Percentiles rank a stretch among this genome's conserved stretches.
Evolutionary conservation across 1,140 invertebrate genomes (phyloP).

Genomic region (Drosophila tropicalis): DNA sequence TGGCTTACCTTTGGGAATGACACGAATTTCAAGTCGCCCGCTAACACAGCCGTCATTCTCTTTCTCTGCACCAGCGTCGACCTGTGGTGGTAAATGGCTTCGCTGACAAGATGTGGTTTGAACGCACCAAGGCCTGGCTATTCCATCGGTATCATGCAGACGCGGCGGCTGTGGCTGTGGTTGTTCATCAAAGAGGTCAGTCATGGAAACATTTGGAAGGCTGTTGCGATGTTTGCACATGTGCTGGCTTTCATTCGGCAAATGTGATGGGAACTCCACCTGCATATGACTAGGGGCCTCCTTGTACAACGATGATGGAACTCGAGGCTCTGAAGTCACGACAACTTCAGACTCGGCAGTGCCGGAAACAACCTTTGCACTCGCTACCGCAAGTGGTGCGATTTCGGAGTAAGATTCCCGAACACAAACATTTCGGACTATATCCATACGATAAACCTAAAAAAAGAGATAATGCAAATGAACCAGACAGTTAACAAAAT

Average conservation of each 20-base stretch:
- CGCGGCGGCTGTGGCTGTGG: slow-evolving; percentile 1
- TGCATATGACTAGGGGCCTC: slow-evolving; percentile 19
- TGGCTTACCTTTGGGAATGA: slow-evolving; percentile 85
- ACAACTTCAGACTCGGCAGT: slow-evolving; percentile 9
- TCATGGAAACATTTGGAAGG: slow-evolving; percentile 70
- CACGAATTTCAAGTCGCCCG: slow-evolving; percentile 91
- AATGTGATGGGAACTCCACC: slow-evolving; percentile 30
- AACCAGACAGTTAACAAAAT: neutral
- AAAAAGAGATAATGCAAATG: neutral
- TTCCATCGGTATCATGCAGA: neutral
- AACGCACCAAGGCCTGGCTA: slow-evolving; percentile 46
- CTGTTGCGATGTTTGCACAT: slow-evolving; percentile 64
- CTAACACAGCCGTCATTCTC: slow-evolving; percentile 87
- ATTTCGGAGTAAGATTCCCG: slow-evolving; percentile 72
- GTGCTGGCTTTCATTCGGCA: slow-evolving; percentile 28
- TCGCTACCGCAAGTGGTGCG: slow-evolving; percentile 9
- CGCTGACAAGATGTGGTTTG: slow-evolving; percentile 52
- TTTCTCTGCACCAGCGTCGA: slow-evolving; percentile 10
- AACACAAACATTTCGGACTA: slow-evolving; percentile 90
- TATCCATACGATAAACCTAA: slow-evolving; percentile 90
- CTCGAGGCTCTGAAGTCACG: neutral
- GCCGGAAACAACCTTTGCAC: slow-evolving; percentile 15
- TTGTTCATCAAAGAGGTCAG: slow-evolving; percentile 52
- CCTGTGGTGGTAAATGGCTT: slow-evolving; percentile 29
- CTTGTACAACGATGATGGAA: slow-evolving; percentile 32